Evolutionary conservation across 2,797 vertebrate species (phyloP), one percentile per base, ranked within the genome.

Genomic region (Anolis apletophallus): DNA sequence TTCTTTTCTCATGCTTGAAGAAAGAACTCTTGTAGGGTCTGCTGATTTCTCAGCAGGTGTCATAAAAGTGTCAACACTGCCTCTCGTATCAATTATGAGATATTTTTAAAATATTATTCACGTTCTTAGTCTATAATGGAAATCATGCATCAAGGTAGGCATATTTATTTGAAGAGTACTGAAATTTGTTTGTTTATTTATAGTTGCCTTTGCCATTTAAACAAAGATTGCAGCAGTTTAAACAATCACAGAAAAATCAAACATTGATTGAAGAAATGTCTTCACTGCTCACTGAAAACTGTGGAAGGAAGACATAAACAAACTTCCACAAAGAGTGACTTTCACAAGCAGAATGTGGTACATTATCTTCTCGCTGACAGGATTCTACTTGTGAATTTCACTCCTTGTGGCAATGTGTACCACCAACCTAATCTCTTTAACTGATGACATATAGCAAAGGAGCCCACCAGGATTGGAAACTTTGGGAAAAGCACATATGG

Each of bases 101-200:
- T 5, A 5, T 46, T 46, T 46, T 46, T 46, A 46, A 46, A 46
- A 46, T 46, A 46, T 46, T 46, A 3, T 46, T 46, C 7, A 8
- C 46, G 7, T 46, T 7, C 46, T 46, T 46, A 46, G 46, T 40
- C 26, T 80, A 83, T 89, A 71, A 57, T 85, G 71, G 84, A 72
- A 86, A 69, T 9, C 71, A 26, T 2, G 34, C 23, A 59, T 82
- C 91, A 86, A 87, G 67, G 90, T 40, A 85, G 86, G 85, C 0
- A 0, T 81, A 86, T 17, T 83, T 72, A 78, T 85, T 67, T 86
- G 88, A 84, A 90, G 84, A 26, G 69, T 59, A 29, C 4, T 52
- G 40, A 52, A 6, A n/a, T 29, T 54, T 54, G 17, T 9, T 32
- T 76, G n/a, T 19, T 54, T 54, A 54, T 16, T 17, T 17, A 76